phyloP scores from a whole-genome alignment of 2,113 vertebrate species.

The Gymnarchus niloticus region DNA sequence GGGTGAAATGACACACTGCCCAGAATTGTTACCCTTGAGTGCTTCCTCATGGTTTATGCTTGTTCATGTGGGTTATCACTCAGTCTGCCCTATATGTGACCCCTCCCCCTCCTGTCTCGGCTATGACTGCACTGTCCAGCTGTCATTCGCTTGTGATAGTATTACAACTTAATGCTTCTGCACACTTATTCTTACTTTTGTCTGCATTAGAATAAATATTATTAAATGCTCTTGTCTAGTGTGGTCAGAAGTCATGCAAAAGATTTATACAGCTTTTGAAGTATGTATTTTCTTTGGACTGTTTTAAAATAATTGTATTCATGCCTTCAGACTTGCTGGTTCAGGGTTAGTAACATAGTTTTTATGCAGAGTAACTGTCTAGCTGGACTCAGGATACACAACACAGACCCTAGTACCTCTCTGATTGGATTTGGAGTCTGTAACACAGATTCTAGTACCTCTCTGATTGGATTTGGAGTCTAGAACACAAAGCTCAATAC shows the following conservation, averaged over 20 bases:
- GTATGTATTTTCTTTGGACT: background rate
- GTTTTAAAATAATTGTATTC: background rate
- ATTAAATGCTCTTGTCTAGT: background rate
- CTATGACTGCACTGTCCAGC: background rate
- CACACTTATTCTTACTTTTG: background rate
- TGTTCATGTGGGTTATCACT: background rate
- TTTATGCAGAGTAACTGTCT: background rate
- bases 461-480: too few relatives aligned
- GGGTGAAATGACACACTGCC: background rate
- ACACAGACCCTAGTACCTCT: background rate
- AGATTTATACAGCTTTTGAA: background rate
- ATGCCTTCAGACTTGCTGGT: background rate
- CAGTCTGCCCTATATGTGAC: background rate
- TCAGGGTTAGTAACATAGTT: background rate
- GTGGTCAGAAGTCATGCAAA: background rate
- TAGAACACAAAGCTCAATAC: too few relatives aligned
- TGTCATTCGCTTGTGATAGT: background rate
- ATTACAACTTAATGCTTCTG: background rate
- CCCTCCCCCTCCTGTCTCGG: background rate
- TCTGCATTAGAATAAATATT: background rate
- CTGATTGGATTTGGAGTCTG: too few relatives aligned
- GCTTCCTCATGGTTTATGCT: background rate
- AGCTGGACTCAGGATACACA: background rate
- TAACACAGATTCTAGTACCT: too few relatives aligned
- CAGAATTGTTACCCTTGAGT: background rate